Evolutionary conservation across 2,888 invertebrate species (phyloP).

Genomic region (Masnerella sp.): DNA sequence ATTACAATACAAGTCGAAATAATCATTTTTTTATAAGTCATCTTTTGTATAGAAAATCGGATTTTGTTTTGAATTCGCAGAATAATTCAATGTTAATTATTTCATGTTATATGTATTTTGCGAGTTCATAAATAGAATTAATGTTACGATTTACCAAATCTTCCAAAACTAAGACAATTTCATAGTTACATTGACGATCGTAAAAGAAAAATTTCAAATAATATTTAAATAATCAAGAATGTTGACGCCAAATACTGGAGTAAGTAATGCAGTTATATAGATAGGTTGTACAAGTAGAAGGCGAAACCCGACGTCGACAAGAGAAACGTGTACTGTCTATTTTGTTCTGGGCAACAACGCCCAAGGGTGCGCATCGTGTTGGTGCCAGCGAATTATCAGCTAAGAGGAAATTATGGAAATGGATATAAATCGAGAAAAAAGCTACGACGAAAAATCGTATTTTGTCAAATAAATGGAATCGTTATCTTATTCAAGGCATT

Average conservation of each 20-base stretch:
- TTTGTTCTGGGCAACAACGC: constrained; percentile 60
- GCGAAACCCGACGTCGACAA: constrained; percentile 45
- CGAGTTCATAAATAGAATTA: too few species aligned
- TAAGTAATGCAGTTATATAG: constrained; percentile 44
- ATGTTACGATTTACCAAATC: too few species aligned
- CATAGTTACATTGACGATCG: not conserved
- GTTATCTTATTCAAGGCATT: too few species aligned
- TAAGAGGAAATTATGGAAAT: constrained; percentile 77
- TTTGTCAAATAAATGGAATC: constrained; percentile 66
- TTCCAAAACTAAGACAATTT: too few species aligned
- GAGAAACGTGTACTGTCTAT: constrained; percentile 54
- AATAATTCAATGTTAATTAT: too few species aligned
- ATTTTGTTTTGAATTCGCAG: too few species aligned
- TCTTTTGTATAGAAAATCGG: too few species aligned
- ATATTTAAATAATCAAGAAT: constrained; percentile 34
- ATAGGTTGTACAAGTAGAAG: constrained; percentile 48
- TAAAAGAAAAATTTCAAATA: not conserved
- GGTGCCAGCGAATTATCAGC: constrained; percentile 72
- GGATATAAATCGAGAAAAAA: constrained; percentile 74
- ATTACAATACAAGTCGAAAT: too few species aligned
- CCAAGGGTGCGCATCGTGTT: constrained; percentile 60
- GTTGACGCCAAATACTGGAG: constrained; percentile 31
- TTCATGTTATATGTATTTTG: too few species aligned
- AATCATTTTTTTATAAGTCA: too few species aligned
- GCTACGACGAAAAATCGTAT: constrained; percentile 47